Evolutionary conservation across 2,113 vertebrate genomes (phyloP), one percentile per base, ranked within the genome.

Genomic region (Rafetus swinhoei): DNA sequence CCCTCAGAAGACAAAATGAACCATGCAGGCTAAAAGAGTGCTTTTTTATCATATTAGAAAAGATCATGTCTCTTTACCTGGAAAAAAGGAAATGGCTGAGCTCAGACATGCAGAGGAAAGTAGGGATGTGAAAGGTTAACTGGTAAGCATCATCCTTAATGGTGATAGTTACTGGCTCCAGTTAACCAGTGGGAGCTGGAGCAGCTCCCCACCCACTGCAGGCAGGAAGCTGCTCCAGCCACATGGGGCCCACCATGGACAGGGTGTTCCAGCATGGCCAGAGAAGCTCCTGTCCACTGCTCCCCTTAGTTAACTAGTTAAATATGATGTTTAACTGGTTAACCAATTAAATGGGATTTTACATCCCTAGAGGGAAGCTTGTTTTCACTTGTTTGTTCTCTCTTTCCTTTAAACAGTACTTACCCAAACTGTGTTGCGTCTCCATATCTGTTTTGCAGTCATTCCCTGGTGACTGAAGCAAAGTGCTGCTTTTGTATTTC

Each of bases 51-150:
- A 0, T 81, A 1, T 27, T 13, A 83, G 91, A 59, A 79, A 5
- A 9, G 77, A 72, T 9, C 9, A 77, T 62, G 4, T 3, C 79
- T 80, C 7, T 21, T 14, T 90, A 87, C 4, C 29, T 79, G 3
- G 39, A 39, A 0, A 12, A 62, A 35, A 76, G 13, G 35, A 22
- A 0, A 5, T 12, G 0, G 15, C 1, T 80, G 72, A 29, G 12
- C 32, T 24, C 62, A 80, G 1, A 29, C 54, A 79, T 32, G 10
- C 10, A 79, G 56, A 35, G 1, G 55, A 39, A 39, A 39, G 39
- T 39, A 39, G 39, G 45, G 45, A 45, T 45, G 45, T 45, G 45
- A 45, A 45, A 45, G 45, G 45, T 45, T 45, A 45, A 45, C 45
- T 45, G 45, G 45, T 45, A 45, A 45, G 45, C 45, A 45, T 45